These are phyloP conservation scores for Pycnonotus jocosus DNA, from an alignment of 2,113 vertebrate genomes.

Conservation along the genomic window DNA sequence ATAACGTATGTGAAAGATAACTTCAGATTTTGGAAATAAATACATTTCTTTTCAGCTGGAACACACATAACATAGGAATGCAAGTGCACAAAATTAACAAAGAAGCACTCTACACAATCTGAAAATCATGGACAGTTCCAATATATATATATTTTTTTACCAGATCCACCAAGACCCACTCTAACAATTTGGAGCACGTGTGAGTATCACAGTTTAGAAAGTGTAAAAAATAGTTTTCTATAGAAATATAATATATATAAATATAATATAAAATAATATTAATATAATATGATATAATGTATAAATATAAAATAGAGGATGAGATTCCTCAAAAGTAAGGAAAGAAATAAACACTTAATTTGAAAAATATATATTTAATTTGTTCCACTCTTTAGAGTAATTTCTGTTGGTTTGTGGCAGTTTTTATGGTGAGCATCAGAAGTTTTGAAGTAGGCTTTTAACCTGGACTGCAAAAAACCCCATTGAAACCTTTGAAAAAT, in stretches of 20 bases:
- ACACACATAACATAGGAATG: rapidly evolving
- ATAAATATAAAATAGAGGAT: no score
- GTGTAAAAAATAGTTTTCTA: neutral
- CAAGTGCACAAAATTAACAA: neutral
- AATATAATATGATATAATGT: no score
- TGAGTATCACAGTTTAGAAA: neutral
- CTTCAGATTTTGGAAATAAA: neutral
- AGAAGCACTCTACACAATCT: neutral
- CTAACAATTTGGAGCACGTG: neutral
- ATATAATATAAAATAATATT: no score
- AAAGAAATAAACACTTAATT: neutral
- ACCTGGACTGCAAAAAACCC: neutral
- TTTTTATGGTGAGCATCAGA: neutral
- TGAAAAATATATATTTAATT: neutral
- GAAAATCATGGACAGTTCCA: no score
- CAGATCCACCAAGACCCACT: no score
- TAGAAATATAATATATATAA: no score
- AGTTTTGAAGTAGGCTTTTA: neutral
- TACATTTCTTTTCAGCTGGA: neutral
- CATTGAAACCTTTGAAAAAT: neutral
- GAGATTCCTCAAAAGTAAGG: neutral
- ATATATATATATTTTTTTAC: no score
- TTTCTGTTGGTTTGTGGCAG: neutral
- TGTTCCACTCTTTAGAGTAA: neutral
- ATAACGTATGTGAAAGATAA: neutral